Conservation (phyloP, 1,140 invertebrate genomes). For the Phortica variegata region DNA sequence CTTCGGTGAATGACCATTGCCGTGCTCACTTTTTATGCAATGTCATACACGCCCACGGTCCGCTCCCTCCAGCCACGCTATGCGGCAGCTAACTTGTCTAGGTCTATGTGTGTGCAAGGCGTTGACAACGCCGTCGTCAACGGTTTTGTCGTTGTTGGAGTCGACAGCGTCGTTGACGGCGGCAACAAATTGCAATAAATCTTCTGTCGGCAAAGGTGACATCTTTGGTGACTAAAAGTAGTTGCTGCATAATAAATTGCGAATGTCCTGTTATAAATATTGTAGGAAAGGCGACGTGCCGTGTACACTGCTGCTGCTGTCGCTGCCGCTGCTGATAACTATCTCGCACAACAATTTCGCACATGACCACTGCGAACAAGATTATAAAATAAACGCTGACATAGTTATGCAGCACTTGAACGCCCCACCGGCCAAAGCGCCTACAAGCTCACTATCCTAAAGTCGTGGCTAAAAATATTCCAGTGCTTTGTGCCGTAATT, state of each 20-base stretch:
- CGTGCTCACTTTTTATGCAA: no score
- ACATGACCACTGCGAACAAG: constrained; percentile 30
- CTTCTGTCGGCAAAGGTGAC: constrained; percentile 28
- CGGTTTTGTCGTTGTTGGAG: no score
- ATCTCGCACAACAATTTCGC: constrained; percentile 45
- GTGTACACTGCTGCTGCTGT: not conserved
- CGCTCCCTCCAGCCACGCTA: no score
- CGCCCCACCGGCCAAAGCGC: no score
- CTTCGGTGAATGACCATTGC: no score
- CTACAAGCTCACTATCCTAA: no score
- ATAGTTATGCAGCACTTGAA: constrained; percentile 10
- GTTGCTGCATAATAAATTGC: constrained; percentile 51
- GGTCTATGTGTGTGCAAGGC: constrained; percentile 14
- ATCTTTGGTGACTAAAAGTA: constrained; percentile 43
- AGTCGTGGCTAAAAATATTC: no score
- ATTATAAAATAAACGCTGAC: constrained; percentile 41
- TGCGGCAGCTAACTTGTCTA: no score
- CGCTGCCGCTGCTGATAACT: constrained; percentile 32
- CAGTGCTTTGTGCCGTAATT: no score
- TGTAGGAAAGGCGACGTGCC: constrained; percentile 8
- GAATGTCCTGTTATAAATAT: constrained; percentile 49
- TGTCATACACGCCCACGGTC: no score
- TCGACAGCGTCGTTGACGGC: constrained; percentile 1
- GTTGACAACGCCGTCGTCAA: not conserved
- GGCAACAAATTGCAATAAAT: not conserved